phyloP scores from a whole-genome alignment of 2,113 vertebrate genomes.

The Enhydra lutris region DNA sequence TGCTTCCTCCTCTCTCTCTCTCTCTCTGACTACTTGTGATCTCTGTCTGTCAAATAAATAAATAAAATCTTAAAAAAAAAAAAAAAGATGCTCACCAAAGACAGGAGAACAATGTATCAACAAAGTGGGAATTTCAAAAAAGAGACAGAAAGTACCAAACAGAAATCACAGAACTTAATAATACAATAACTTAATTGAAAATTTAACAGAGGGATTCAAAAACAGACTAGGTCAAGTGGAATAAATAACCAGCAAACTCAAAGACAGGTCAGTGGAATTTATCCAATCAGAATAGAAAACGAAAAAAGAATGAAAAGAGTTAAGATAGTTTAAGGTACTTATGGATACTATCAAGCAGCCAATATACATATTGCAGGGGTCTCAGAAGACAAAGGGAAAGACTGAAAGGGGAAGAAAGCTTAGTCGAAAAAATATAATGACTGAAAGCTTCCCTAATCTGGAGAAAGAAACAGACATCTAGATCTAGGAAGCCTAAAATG shows the following conservation, averaged over 20 bases:
- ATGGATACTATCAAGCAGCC: neutral
- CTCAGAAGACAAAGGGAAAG: neutral
- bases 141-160: neutral
- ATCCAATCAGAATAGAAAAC: neutral
- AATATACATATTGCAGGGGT: neutral
- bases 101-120: neutral
- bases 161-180: neutral
- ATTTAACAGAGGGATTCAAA: neutral
- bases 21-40: too few relatives aligned
- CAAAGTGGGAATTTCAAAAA: neutral
- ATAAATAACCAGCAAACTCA: neutral
- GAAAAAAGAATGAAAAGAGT: neutral
- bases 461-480: neutral
- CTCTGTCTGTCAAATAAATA: too few relatives aligned
- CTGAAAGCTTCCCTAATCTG: neutral
- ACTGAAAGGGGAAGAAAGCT: neutral
- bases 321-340: neutral
- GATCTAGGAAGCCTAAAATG: neutral
- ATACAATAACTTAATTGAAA: neutral
- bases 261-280: neutral
- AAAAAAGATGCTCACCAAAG: neutral
- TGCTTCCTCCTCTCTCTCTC: too few relatives aligned
- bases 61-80: too few relatives aligned
- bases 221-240: neutral
- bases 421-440: neutral